Percentiles rank a stretch among this genome's conserved stretches.
Conservation (phyloP, 2,888 invertebrate species). For the Pseudococcus longispinus region DNA sequence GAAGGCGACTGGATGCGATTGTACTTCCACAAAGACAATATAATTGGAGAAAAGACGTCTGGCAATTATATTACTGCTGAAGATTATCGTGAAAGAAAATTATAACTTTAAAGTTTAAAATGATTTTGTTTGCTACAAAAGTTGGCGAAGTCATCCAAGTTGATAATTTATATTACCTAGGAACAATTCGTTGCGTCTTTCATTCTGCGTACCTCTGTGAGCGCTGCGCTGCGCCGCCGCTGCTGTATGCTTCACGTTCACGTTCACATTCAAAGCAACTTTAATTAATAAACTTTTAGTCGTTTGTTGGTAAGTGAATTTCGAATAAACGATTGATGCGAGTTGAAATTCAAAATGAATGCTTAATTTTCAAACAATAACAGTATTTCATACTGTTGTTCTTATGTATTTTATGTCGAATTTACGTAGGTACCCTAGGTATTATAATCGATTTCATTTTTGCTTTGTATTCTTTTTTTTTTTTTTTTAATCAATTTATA, state of each 20-base stretch:
- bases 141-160: conserved; percentile 37
- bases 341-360: conserved; percentile 35
- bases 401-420: neutral
- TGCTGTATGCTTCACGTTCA: conserved; percentile 13
- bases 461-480: neutral
- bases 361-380: conserved; percentile 40
- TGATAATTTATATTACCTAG: conserved; percentile 42
- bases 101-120: conserved; percentile 44
- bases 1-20: neutral
- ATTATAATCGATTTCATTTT: neutral
- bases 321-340: conserved; percentile 40
- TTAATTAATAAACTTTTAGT: conserved; percentile 53
- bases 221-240: no score
- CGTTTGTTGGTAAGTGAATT: conserved; percentile 40
- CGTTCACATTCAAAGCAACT: conserved; percentile 45
- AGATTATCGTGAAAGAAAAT: conserved; percentile 39
- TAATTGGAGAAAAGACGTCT: conserved; percentile 18
- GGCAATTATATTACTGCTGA: conserved; percentile 26
- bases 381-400: conserved; percentile 33
- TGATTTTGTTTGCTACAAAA: conserved; percentile 37
- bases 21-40: neutral
- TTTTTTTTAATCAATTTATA: neutral
- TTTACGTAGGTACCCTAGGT: no score
- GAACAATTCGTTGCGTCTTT: conserved; percentile 34
- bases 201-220: conserved; percentile 13